These are phyloP conservation scores for Nymphicus hollandicus DNA, from an alignment of 2,113 vertebrate genomes.

Conservation along the genomic window DNA sequence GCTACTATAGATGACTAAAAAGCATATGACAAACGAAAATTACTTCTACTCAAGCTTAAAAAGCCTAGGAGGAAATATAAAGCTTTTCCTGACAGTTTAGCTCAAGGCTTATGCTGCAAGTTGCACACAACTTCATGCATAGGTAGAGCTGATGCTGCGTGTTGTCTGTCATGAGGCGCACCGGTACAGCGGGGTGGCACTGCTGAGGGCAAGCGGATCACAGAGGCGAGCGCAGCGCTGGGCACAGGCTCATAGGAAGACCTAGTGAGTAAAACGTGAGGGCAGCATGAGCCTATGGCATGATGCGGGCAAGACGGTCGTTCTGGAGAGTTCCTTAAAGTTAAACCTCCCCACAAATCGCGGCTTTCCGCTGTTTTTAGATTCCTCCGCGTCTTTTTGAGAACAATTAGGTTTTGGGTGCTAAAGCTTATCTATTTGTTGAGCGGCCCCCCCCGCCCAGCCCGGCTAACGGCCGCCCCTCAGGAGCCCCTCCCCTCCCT, in stretches of 20 bases:
- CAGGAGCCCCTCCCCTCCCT: neutral
- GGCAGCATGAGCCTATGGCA: neutral
- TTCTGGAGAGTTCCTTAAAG: rapidly evolving
- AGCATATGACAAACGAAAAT: neutral
- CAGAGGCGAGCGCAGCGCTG: rapidly evolving
- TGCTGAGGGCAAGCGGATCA: no score
- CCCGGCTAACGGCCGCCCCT: neutral
- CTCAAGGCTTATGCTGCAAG: neutral
- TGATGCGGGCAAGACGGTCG: rapidly evolving
- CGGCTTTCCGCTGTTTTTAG: no score
- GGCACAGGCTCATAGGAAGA: neutral
- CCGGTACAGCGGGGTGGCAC: neutral
- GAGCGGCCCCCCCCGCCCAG: neutral
- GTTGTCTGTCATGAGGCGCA: rapidly evolving
- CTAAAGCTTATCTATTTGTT: rapidly evolving
- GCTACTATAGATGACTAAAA: neutral
- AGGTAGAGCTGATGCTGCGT: neutral
- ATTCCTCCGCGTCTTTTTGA: no score
- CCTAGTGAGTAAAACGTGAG: rapidly evolving
- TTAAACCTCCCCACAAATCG: neutral
- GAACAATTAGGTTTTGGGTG: no score
- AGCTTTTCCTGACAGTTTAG: neutral
- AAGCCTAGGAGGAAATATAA: neutral
- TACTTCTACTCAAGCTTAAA: neutral
- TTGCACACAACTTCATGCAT: neutral